Conservation (phyloP, 2,888 invertebrate species). For the Tenthredo scrophulariae region DNA sequence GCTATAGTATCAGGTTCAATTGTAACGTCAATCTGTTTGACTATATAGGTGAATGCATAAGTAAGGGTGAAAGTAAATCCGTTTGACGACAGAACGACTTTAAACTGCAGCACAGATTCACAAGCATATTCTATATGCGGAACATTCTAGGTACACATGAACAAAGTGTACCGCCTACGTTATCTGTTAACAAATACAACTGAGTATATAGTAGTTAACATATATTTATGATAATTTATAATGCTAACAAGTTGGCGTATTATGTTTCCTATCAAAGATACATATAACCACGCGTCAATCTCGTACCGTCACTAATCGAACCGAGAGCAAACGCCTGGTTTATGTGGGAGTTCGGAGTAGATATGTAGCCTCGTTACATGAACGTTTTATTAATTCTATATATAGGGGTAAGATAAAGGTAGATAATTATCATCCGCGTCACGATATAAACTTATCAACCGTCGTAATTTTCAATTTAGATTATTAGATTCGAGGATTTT, state of each 20-base stretch:
- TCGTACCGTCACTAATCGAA: constrained; percentile 25
- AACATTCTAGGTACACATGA: neutral
- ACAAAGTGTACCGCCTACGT: constrained; percentile 69
- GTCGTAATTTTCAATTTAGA: neutral
- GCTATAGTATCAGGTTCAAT: neutral
- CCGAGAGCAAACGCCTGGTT: neutral
- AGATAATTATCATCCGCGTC: constrained; percentile 1
- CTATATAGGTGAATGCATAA: neutral
- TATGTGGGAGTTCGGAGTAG: neutral
- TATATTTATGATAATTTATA: constrained; percentile 74
- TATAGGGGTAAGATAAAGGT: neutral
- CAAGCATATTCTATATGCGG: neutral
- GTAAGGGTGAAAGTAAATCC: neutral
- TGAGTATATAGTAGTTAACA: constrained; percentile 64
- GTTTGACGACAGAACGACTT: neutral
- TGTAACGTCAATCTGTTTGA: neutral
- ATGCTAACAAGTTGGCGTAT: constrained; percentile 65
- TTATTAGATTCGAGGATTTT: neutral
- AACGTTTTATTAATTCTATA: neutral
- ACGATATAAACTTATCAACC: neutral
- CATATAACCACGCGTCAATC: neutral
- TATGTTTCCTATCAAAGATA: constrained; percentile 64
- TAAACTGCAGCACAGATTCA: neutral
- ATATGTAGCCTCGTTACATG: neutral
- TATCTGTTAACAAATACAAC: constrained; percentile 54